phyloP scores from a whole-genome alignment of 2,888 invertebrate species.

The Sturmia bella region DNA sequence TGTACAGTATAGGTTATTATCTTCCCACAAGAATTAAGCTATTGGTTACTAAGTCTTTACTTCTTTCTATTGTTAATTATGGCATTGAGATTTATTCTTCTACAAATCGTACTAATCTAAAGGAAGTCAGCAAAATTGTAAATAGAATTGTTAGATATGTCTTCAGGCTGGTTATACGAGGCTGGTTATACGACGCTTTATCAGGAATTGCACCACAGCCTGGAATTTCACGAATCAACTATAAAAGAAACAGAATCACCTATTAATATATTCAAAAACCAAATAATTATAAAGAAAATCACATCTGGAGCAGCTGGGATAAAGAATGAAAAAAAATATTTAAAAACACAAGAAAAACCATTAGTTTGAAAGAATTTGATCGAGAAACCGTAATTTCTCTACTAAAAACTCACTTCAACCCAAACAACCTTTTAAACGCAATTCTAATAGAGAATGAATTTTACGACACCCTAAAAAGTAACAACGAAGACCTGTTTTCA shows the following conservation, averaged over 20 bases:
- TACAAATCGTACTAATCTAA: not conserved
- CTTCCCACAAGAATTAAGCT: not conserved
- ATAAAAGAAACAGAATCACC: constrained; percentile 37
- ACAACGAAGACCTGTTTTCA: constrained; percentile 6
- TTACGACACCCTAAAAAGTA: not conserved
- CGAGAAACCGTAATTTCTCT: constrained; percentile 3
- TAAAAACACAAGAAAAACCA: constrained; percentile 6
- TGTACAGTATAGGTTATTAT: not conserved
- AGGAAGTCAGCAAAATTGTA: not conserved
- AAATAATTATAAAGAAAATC: constrained; percentile 37
- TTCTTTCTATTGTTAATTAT: not conserved
- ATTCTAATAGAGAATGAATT: constrained; percentile 31
- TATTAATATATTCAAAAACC: constrained; percentile 12
- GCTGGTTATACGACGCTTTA: constrained; percentile 16
- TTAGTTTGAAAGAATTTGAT: not conserved
- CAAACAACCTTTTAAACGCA: constrained; percentile 7
- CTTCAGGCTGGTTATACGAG: not conserved
- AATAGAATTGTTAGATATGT: not conserved
- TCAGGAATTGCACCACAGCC: constrained; percentile 43
- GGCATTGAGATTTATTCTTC: not conserved
- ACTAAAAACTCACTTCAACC: constrained; percentile 42
- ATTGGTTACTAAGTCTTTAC: not conserved
- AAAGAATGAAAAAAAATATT: constrained; percentile 31
- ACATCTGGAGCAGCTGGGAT: constrained; percentile 33
- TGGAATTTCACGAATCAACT: constrained; percentile 17